Evolutionary conservation across 35 echinoderm and acorn worm genomes (phyloP), one percentile per base, ranked within the genome.

Genomic region (Strongylocentrotus purpuratus): DNA sequence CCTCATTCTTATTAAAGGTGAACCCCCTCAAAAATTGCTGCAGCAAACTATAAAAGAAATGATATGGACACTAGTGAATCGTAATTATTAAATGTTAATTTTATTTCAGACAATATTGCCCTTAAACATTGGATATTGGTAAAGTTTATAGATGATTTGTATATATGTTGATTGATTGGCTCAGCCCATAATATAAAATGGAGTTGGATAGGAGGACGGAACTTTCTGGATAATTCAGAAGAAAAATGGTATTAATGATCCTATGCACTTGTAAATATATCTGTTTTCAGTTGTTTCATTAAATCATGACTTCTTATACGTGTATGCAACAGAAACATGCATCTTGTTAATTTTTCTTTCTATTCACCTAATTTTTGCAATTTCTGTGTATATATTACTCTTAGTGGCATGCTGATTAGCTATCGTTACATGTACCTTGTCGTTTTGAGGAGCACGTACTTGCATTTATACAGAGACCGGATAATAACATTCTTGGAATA

Each of bases 201-300:
- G 28, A 78, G 65, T 28, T n/a, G 7, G 22, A 4, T 78, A 5
- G 25, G 20, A 28, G 28, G 25, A 78, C 15, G n/a, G 28, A 22
- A 78, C 22, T 78, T 59, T 59, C 65, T n/a, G 7, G 5, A n/a
- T 78, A 15, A 55, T 55, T 55, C 50, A n/a, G 28, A 78, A n/a
- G n/a, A 17, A n/a, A 4, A 78, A 78, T 78, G 22, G 65, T 78
- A 78, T 78, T 78, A 78, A 28, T 78, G 4, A 22, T 78, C n/a
- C 65, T 78, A 78, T 78, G 65, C 65, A 78, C 22, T n/a, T 78
- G 65, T 78, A 78, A 78, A 78, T 78, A 78, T 20, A 70, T 78
- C 0, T 28, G 65, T 78, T 78, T 78, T 25, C 20, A 78, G 50
- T 28, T n/a, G 28, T 78, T 22, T 78, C 18, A 78, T 78, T 78